phyloP scores from a whole-genome alignment of 2,797 vertebrate genomes.

The Hypotaenidia okinawae region DNA sequence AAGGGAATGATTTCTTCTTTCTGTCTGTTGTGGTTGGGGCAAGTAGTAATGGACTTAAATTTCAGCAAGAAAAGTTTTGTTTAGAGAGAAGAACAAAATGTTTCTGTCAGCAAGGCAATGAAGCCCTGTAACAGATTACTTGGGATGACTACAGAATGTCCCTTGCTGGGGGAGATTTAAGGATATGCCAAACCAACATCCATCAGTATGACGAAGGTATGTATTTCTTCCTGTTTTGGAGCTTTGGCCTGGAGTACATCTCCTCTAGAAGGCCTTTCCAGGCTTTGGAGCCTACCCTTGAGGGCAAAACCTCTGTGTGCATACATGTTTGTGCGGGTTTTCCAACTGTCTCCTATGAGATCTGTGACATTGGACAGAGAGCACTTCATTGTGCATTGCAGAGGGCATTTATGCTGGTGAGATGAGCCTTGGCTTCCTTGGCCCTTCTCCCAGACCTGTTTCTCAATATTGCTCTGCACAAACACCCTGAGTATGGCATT shows the following conservation, averaged over 20 bases:
- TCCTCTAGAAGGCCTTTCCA: not conserved
- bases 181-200: not conserved
- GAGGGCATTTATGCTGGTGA: not conserved
- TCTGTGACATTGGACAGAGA: not conserved
- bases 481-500: not conserved
- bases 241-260: not conserved
- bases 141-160: not conserved
- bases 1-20: not conserved
- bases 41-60: not conserved
- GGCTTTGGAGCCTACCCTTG: not conserved
- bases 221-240: not conserved
- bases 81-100: not conserved
- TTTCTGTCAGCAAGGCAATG: not conserved
- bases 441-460: not conserved
- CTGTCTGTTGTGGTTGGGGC: not conserved
- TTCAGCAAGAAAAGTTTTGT: not conserved
- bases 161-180: not conserved
- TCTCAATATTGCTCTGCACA: not conserved
- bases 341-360: not conserved
- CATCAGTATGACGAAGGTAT: not conserved
- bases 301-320: not conserved
- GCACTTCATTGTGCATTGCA: not conserved
- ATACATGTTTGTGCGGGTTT: not conserved
- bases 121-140: not conserved
- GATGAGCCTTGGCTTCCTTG: not conserved